Conservation (phyloP, 2,888 invertebrate species). For the Synanthedon myopaeformis region DNA sequence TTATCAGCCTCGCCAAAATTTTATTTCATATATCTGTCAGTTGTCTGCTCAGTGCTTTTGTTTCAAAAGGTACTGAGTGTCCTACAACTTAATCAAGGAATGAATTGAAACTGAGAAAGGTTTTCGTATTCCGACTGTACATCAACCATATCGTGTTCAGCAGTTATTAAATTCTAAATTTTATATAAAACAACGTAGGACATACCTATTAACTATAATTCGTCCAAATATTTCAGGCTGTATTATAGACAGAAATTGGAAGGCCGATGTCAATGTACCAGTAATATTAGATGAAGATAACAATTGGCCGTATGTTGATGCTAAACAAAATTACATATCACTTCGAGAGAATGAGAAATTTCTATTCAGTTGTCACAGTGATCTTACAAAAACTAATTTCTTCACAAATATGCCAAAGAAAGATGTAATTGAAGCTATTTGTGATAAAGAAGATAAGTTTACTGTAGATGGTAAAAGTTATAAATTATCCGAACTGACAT, state of each 20-base stretch:
- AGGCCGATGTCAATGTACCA: background rate
- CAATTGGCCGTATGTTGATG: background rate
- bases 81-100: too few species aligned
- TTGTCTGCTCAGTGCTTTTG: too few species aligned
- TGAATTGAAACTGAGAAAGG: too few species aligned
- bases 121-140: too few species aligned
- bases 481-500: slow-evolving; percentile 6
- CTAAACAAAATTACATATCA: background rate
- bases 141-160: too few species aligned
- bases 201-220: too few species aligned
- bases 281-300: background rate
- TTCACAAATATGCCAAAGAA: background rate
- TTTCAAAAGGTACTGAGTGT: too few species aligned
- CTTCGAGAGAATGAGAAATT: background rate
- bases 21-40: too few species aligned
- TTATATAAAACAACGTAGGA: too few species aligned
- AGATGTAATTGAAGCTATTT: slow-evolving; percentile 4
- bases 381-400: background rate
- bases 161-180: too few species aligned
- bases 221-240: background rate
- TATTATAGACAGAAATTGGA: background rate
- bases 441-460: slow-evolving; percentile 6
- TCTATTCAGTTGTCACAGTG: background rate
- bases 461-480: slow-evolving; percentile 2
- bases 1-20: too few species aligned